A percentile compares a stretch with the other conserved stretches of the same genome.
Conservation (phyloP, 2,888 invertebrate genomes). For the Caenorhabditis auriculariae region DNA sequence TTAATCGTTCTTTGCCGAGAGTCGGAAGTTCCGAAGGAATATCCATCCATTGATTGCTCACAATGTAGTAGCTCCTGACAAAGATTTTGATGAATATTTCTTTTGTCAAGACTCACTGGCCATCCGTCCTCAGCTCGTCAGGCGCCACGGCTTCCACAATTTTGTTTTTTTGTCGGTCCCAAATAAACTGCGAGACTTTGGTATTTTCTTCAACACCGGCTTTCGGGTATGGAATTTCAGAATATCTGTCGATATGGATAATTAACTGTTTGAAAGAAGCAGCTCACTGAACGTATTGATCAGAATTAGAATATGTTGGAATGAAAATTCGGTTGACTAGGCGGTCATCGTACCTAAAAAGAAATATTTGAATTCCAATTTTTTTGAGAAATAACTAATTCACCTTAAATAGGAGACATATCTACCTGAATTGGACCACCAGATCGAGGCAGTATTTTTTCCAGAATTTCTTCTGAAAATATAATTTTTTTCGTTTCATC, state of each 20-base stretch:
- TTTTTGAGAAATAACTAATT: background rate
- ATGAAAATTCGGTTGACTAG: slow-evolving; percentile 44
- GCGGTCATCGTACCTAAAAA: slow-evolving; percentile 41
- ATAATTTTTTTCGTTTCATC: no score
- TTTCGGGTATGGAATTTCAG: slow-evolving; percentile 50
- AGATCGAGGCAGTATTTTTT: slow-evolving; percentile 33
- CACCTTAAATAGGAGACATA: slow-evolving; percentile 43
- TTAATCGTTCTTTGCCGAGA: slow-evolving; percentile 35
- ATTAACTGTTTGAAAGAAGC: background rate
- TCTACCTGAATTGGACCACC: slow-evolving; percentile 49
- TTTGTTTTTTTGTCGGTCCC: slow-evolving; percentile 45
- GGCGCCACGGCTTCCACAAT: slow-evolving; percentile 49
- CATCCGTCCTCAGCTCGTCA: slow-evolving; percentile 31
- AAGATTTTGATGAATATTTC: background rate
- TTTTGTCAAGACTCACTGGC: slow-evolving; percentile 18
- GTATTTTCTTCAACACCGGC: slow-evolving; percentile 47
- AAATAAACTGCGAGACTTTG: slow-evolving; percentile 44
- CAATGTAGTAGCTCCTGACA: slow-evolving; percentile 42
- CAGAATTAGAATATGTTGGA: slow-evolving; percentile 28
- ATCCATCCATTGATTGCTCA: slow-evolving; percentile 42
- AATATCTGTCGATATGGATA: slow-evolving; percentile 28
- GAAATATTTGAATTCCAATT: background rate
- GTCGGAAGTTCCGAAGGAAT: slow-evolving; percentile 16
- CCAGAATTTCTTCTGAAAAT: slow-evolving; percentile 48
- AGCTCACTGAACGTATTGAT: slow-evolving; percentile 38